Percentiles rank a stretch among this genome's conserved stretches.
phyloP scores from a whole-genome alignment of 1,140 invertebrate genomes.

The Trichoplusia ni region DNA sequence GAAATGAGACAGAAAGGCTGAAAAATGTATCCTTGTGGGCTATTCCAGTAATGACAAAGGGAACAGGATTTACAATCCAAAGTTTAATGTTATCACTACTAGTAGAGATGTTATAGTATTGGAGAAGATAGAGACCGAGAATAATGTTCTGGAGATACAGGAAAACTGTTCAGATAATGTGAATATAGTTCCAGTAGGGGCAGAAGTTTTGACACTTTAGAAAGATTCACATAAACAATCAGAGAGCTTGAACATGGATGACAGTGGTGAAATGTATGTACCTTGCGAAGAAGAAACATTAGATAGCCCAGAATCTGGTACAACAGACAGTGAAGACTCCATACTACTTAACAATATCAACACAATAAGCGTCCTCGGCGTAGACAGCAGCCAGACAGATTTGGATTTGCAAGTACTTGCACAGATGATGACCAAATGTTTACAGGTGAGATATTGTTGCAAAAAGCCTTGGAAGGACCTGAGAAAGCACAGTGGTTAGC shows the following conservation, averaged over 20 bases:
- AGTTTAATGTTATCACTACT: neutral
- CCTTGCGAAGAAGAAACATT: too few species aligned
- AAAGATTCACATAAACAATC: conserved; percentile 17
- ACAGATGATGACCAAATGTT: neutral
- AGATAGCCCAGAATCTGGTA: too few species aligned
- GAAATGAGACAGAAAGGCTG: conserved; percentile 40
- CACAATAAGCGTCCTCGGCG: neutral
- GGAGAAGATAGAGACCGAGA: too few species aligned
- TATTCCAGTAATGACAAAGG: neutral
- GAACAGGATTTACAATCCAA: neutral
- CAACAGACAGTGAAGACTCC: too few species aligned
- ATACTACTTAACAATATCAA: too few species aligned
- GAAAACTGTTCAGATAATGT: conserved; percentile 3
- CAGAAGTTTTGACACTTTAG: conserved; percentile 8
- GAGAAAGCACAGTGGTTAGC: conserved; percentile 29
- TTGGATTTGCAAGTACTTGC: neutral
- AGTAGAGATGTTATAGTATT: neutral
- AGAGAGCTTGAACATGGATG: conserved; percentile 16
- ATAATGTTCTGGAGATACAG: conserved; percentile 5
- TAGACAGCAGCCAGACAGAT: neutral
- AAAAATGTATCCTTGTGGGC: neutral
- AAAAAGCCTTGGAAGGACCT: too few species aligned
- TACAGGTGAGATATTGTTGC: neutral
- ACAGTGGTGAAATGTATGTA: too few species aligned
- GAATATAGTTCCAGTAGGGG: neutral